Conservation (phyloP, 2,888 invertebrate species). For the Aphidius colemani region DNA sequence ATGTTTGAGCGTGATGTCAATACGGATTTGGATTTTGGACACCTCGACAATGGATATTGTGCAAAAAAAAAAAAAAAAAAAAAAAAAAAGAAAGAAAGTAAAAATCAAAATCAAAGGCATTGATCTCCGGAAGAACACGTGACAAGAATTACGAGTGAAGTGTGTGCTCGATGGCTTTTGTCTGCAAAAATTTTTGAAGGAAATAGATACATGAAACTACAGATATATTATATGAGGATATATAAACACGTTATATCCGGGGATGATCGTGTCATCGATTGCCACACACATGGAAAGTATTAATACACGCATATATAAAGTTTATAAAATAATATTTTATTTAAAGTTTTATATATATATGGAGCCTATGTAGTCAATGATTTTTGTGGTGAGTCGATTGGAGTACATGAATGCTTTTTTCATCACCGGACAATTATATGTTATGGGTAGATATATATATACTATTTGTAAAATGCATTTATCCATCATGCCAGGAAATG, state of each 20-base stretch:
- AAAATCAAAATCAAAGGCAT: constrained; percentile 6
- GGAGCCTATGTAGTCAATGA: too few relatives aligned
- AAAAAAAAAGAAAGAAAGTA: too few relatives aligned
- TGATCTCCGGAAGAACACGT: constrained; percentile 17
- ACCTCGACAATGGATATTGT: too few relatives aligned
- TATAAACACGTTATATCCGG: constrained; percentile 7
- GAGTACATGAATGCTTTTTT: neutral
- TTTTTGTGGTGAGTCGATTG: too few relatives aligned
- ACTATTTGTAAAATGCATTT: constrained; percentile 19
- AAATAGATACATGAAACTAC: neutral
- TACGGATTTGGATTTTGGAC: too few relatives aligned
- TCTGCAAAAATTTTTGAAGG: neutral
- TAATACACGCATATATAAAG: too few relatives aligned
- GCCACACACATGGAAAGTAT: too few relatives aligned
- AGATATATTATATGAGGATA: constrained; percentile 5
- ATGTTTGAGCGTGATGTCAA: too few relatives aligned
- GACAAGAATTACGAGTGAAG: constrained; percentile 10
- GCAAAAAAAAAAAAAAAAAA: too few relatives aligned
- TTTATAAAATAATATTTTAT: too few relatives aligned
- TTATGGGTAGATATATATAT: constrained; percentile 22
- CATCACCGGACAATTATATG: constrained; percentile 4
- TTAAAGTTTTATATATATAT: too few relatives aligned
- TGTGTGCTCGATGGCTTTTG: neutral
- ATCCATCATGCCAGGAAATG: constrained; percentile 32
- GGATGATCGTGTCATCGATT: neutral